Percentiles rank a stretch among this genome's conserved stretches.
Conservation (phyloP, 1,140 invertebrate genomes). For the Trichoplusia ni region DNA sequence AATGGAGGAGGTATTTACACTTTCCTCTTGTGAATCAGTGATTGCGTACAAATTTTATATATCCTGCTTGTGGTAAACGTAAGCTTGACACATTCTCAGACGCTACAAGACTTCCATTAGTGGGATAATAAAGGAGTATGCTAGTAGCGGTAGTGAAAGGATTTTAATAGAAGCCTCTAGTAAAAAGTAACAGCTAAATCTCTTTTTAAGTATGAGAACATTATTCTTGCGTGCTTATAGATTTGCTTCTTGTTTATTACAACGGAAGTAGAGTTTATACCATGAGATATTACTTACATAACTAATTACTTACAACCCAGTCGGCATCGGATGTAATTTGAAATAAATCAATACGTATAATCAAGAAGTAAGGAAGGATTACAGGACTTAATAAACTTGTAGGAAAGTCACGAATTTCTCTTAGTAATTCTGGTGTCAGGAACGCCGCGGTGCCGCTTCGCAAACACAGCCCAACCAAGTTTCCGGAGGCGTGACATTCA, state of each 20-base stretch:
- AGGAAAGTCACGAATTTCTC: conserved; percentile 26
- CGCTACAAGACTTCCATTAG: no score
- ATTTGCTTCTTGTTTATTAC: no score
- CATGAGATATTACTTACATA: no score
- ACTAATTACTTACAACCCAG: conserved; percentile 4
- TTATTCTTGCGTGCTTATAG: no score
- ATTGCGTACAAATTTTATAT: conserved; percentile 26
- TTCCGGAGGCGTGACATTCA: conserved; percentile 41
- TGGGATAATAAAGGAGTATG: no score
- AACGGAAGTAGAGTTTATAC: no score
- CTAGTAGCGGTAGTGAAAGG: no score
- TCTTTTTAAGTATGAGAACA: no score
- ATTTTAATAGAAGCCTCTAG: no score
- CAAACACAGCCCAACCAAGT: conserved; percentile 25
- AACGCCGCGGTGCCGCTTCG: neutral
- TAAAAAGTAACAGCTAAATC: no score
- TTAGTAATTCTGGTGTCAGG: conserved; percentile 17
- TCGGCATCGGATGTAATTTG: conserved; percentile 1
- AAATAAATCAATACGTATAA: conserved; percentile 25
- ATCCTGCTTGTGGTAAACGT: conserved; percentile 19
- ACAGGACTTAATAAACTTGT: conserved; percentile 23
- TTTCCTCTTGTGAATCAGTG: conserved; percentile 5
- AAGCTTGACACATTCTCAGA: no score
- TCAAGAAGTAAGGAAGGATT: conserved; percentile 14
- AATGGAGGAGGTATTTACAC: conserved; percentile 1